These are phyloP conservation scores for Melanotaenia duboulayi DNA, from an alignment of 2,113 vertebrate genomes.

Conservation along the genomic window DNA sequence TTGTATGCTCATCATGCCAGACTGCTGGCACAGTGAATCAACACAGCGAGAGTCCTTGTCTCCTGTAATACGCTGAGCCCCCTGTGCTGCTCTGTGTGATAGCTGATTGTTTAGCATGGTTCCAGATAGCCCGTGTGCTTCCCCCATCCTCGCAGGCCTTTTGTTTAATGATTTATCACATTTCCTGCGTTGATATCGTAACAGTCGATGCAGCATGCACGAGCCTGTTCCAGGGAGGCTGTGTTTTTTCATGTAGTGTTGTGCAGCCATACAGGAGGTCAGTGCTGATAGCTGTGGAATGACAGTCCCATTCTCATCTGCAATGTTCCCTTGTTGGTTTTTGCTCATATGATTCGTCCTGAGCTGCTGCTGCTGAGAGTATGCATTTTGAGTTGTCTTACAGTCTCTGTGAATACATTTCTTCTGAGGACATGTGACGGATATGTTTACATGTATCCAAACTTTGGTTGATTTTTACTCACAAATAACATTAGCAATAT, in stretches of 20 bases:
- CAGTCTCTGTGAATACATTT: constrained; percentile 17
- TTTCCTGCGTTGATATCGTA: constrained; percentile 61
- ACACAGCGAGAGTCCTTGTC: constrained; percentile 8
- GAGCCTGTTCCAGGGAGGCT: background rate
- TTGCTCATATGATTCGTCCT: constrained; percentile 16
- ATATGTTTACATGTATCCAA: constrained; percentile 22
- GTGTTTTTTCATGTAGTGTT: constrained; percentile 44
- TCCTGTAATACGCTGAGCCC: constrained; percentile 36
- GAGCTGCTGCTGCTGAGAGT: constrained; percentile 2
- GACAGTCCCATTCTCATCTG: constrained; percentile 25
- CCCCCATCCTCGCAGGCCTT: constrained; percentile 40
- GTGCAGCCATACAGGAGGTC: constrained; percentile 32
- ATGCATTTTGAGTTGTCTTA: constrained; percentile 14
- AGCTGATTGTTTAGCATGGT: constrained; percentile 41
- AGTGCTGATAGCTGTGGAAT: constrained; percentile 39
- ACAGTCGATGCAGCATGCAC: constrained; percentile 28
- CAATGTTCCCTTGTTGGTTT: constrained; percentile 4
- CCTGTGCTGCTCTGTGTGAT: constrained; percentile 39
- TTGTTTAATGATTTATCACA: constrained; percentile 67
- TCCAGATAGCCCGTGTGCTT: constrained; percentile 50
- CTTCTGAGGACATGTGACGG: constrained; percentile 36
- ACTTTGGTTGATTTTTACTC: constrained; percentile 17
- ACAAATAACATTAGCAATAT: constrained; percentile 7
- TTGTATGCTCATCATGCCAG: constrained; percentile 18
- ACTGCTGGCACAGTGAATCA: constrained; percentile 20